Evolutionary conservation across 2,113 vertebrate species (phyloP), one percentile per base, ranked within the genome.

Genomic region (Narcine bancroftii): DNA sequence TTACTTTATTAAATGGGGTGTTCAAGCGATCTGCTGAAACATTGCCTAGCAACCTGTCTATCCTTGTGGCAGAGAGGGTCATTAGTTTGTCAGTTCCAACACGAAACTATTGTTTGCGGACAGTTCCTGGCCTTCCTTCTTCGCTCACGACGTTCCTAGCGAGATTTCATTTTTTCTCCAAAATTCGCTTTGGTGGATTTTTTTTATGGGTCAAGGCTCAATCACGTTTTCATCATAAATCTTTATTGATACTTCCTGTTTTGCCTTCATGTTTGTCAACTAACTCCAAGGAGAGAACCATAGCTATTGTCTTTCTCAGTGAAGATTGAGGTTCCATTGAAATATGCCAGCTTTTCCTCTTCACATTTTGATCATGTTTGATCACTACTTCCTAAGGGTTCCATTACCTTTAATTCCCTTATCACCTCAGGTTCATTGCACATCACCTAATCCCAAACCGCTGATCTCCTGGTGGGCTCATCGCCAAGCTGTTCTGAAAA

Each of bases 41-140:
- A 33, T 85, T 85, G 81, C 81, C 81, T 85, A 21, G 81, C n/a
- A 87, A 87, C 81, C 53, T 36, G 15, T 36, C 81, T 39, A 87
- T 36, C 53, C 53, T 5, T 87, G 81, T 87, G 81, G 81, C 81
- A 36, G n/a, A 60, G 56, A n/a, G n/a, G 81, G 36, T 87, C 81
- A 60, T 87, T 87, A 87, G 15, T 33, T 21, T 39, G 53, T 63
- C 33, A 87, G 81, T 63, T 36, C 53, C 53, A 63, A 87, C 56
- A 50, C 26, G 19, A 36, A 36, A 3, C 53, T 36, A 4, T 15
- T 1, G 17, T n/a, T 60, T 0, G 33, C 81, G 60, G 81, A 63
- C 81, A 63, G 29, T 29, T 85, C 36, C 50, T 85, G 50, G 81
- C 50, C 50, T 85, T 60, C 17, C 33, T 87, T n/a, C 15, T 60